These are phyloP conservation scores for Cephus rjabovi DNA, from an alignment of 2,888 invertebrate species.

Conservation along the genomic window DNA sequence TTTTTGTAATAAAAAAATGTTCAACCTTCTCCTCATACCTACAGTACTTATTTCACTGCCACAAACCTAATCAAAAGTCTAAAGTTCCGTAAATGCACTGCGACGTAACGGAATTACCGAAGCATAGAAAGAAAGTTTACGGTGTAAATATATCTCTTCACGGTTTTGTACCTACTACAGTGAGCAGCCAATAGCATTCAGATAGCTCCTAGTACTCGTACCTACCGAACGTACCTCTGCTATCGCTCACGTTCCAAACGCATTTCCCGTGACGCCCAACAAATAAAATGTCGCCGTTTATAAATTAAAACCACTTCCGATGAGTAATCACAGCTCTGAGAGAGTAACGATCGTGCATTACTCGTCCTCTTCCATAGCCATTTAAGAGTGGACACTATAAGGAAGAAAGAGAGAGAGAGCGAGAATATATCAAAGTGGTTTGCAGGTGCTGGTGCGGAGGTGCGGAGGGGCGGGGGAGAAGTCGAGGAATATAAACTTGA, in stretches of 20 bases:
- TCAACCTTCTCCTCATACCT: not conserved
- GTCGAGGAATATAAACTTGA: not conserved
- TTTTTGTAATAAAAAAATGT: not conserved
- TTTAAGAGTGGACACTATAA: not conserved
- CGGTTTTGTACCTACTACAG: not conserved
- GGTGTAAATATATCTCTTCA: not conserved
- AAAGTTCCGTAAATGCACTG: not conserved
- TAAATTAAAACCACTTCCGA: conserved; percentile 49
- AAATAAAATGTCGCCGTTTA: conserved; percentile 43
- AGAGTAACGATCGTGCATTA: conserved; percentile 33
- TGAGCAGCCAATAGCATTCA: not conserved
- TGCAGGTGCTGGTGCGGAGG: not conserved
- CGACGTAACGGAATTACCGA: not conserved
- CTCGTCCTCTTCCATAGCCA: conserved; percentile 21
- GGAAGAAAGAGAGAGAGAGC: not conserved
- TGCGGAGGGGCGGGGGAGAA: too few species aligned
- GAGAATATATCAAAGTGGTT: not conserved
- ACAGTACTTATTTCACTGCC: not conserved
- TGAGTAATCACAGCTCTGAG: conserved; percentile 39
- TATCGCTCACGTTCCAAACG: conserved; percentile 38
- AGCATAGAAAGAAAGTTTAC: not conserved
- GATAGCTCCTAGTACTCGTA: not conserved
- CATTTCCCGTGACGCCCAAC: conserved; percentile 27
- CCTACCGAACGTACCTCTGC: conserved; percentile 13
- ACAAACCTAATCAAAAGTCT: not conserved